These are phyloP conservation scores for Saxidomus purpurata DNA, from an alignment of 1,140 invertebrate genomes.

Conservation along the genomic window DNA sequence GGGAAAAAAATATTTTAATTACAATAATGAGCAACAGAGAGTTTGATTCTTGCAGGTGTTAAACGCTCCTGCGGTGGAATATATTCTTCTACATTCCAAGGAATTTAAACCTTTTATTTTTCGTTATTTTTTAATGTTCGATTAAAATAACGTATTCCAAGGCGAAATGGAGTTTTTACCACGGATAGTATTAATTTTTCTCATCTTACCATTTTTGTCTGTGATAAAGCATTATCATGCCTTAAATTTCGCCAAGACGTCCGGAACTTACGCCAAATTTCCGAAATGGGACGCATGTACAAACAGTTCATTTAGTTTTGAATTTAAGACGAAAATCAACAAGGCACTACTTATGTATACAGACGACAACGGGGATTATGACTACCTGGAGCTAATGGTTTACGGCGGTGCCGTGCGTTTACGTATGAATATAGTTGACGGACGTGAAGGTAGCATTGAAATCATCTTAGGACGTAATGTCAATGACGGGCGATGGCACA, in stretches of 20 bases:
- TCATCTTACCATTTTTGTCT: conserved; percentile 24
- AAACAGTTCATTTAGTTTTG: conserved; percentile 82
- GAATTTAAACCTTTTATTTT: not conserved
- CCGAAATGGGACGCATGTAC: conserved; percentile 84
- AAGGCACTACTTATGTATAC: conserved; percentile 82
- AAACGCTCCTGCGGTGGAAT: not conserved
- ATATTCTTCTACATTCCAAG: conserved; percentile 16
- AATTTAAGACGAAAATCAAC: conserved; percentile 77
- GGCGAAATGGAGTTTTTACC: not conserved
- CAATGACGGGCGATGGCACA: conserved; percentile 82
- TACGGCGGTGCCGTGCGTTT: conserved; percentile 71
- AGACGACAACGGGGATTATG: conserved; percentile 81
- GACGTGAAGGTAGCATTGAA: conserved; percentile 75
- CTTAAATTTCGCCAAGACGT: conserved; percentile 67
- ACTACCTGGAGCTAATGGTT: conserved; percentile 78
- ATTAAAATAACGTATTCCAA: not conserved
- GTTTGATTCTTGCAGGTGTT: not conserved
- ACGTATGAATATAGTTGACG: conserved; percentile 80
- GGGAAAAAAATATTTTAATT: not conserved
- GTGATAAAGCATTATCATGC: conserved; percentile 39
- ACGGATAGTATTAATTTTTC: conserved; percentile 15
- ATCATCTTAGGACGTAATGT: conserved; percentile 73
- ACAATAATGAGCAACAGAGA: conserved; percentile 7
- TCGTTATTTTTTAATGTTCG: not conserved
- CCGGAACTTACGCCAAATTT: conserved; percentile 77